phyloP scores from a whole-genome alignment of 2,797 vertebrate species.

The Platyrinchus mystaceus region DNA sequence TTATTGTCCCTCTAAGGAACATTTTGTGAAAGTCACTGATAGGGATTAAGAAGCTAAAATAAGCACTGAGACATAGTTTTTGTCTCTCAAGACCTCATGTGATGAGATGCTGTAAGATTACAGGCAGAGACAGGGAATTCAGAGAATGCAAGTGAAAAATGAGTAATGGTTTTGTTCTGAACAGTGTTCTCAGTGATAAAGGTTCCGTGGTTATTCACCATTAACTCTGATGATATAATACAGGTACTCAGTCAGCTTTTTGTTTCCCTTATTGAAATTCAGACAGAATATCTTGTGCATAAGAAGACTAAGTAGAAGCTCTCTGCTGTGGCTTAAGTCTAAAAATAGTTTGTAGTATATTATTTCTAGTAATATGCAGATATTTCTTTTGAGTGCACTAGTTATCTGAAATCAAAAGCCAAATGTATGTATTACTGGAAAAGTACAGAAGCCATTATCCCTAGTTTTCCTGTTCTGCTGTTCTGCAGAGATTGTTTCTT shows the following conservation, averaged over 20 bases:
- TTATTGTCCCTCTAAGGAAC: conserved; percentile 16
- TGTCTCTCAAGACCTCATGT: conserved; percentile 19
- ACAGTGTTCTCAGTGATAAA: not conserved
- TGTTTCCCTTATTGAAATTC: not conserved
- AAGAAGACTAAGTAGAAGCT: not conserved
- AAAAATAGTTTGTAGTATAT: not conserved
- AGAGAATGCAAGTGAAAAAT: conserved; percentile 28
- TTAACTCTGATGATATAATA: not conserved
- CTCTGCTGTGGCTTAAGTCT: not conserved
- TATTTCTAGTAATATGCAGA: not conserved
- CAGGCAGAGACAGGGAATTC: conserved; percentile 1
- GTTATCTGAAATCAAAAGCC: not conserved
- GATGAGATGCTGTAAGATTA: conserved; percentile 29
- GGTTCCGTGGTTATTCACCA: not conserved
- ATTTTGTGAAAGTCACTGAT: conserved; percentile 29
- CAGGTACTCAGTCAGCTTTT: not conserved
- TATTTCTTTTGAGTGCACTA: not conserved
- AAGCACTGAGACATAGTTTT: conserved; percentile 1
- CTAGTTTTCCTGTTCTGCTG: not conserved
- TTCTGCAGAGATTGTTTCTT: not conserved
- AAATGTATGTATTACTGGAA: not conserved
- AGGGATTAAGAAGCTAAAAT: conserved; percentile 36
- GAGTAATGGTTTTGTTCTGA: conserved; percentile 56
- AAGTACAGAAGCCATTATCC: not conserved
- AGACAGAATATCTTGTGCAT: not conserved